These are phyloP conservation scores for Bathynomus jamesi DNA, from an alignment of 1,140 invertebrate species.

Conservation along the genomic window DNA sequence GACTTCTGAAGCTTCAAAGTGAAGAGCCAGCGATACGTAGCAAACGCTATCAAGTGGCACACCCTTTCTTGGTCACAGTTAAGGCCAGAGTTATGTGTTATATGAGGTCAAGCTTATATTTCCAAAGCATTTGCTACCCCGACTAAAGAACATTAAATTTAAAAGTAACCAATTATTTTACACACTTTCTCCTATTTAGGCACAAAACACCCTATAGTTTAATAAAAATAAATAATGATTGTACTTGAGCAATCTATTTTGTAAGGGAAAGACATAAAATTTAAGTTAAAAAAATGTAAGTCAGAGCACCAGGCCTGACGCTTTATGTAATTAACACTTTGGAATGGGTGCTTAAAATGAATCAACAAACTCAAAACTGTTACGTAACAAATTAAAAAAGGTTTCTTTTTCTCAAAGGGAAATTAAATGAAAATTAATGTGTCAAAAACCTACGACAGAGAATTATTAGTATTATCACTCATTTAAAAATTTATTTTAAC, in stretches of 20 bases:
- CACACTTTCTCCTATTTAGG: neutral
- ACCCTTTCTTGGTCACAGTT: neutral
- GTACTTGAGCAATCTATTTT: slow-evolving; percentile 1
- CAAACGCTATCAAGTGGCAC: neutral
- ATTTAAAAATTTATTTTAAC: neutral
- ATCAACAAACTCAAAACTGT: neutral
- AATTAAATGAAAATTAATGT: neutral
- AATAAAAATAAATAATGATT: slow-evolving; percentile 2
- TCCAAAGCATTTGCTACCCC: neutral
- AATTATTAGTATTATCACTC: neutral
- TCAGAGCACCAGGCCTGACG: neutral
- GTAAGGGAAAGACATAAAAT: neutral
- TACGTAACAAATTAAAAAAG: neutral
- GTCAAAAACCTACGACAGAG: too few relatives aligned
- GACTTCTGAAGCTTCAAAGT: neutral
- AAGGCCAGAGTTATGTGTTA: neutral
- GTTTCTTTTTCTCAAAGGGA: neutral
- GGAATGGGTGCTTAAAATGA: neutral
- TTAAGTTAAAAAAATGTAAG: neutral
- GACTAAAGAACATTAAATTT: neutral
- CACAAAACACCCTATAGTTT: slow-evolving; percentile 1
- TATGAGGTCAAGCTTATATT: slow-evolving; percentile 1
- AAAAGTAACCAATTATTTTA: neutral
- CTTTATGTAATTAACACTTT: neutral
- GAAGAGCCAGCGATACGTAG: neutral